Evolutionary conservation across 1,140 invertebrate genomes (phyloP).

Genomic region (Camponotus vicinus): DNA sequence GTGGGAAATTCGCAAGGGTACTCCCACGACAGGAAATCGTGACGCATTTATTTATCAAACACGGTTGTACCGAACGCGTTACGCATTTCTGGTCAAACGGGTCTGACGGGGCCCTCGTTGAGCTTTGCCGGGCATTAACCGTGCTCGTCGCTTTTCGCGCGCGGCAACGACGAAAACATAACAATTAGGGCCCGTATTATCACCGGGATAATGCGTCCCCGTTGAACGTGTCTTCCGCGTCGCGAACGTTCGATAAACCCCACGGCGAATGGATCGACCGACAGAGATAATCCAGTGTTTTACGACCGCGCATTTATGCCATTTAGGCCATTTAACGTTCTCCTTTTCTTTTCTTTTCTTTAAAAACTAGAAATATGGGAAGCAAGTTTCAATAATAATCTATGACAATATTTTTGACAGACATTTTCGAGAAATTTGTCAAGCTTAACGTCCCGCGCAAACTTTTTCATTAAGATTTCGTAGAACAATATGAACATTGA

Average conservation of each 20-base stretch:
- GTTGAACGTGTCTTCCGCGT: constrained; percentile 56
- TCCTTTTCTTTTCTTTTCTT: neutral
- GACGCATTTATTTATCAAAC: constrained; percentile 57
- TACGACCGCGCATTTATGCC: neutral
- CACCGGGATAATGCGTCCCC: constrained; percentile 37
- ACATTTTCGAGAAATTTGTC: too few relatives aligned
- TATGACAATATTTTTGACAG: too few relatives aligned
- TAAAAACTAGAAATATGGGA: neutral
- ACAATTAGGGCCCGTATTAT: constrained; percentile 61
- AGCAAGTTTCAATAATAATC: too few relatives aligned
- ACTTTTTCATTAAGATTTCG: neutral
- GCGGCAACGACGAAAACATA: constrained; percentile 47
- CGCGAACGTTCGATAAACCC: neutral
- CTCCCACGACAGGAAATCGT: constrained; percentile 59
- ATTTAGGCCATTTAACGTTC: too few relatives aligned
- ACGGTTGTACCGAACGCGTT: constrained; percentile 2
- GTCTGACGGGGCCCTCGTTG: constrained; percentile 45
- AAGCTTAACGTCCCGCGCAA: too few relatives aligned
- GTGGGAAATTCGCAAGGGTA: constrained; percentile 44
- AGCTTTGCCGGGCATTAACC: constrained; percentile 15
- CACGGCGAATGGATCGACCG: neutral
- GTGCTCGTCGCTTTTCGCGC: constrained; percentile 7
- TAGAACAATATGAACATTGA: neutral
- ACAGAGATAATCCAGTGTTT: constrained; percentile 31
- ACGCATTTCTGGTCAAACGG: constrained; percentile 64